These are phyloP conservation scores for Pyxicephalus adspersus DNA, from an alignment of 2,113 vertebrate genomes.

Conservation along the genomic window DNA sequence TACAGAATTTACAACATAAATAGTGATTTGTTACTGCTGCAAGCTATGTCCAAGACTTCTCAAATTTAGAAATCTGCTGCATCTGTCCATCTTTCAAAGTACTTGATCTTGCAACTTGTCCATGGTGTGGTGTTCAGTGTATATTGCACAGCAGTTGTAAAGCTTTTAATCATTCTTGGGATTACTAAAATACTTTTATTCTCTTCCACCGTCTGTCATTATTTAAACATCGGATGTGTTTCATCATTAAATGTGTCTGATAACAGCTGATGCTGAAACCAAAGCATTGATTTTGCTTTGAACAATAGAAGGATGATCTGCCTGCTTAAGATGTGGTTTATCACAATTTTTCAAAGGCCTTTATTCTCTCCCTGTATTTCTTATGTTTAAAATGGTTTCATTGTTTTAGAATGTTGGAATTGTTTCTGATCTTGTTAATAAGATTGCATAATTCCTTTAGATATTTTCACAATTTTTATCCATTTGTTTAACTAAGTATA, in stretches of 20 bases:
- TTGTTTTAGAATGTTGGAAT: conserved; percentile 16
- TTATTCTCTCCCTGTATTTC: conserved; percentile 34
- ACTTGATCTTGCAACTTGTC: conserved; percentile 29
- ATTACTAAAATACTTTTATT: conserved; percentile 52
- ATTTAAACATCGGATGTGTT: conserved; percentile 52
- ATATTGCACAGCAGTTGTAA: conserved; percentile 42
- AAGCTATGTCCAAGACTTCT: not conserved
- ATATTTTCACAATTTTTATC: not conserved
- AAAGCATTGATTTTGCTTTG: conserved; percentile 47
- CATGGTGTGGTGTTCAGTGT: conserved; percentile 26
- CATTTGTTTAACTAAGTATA: not conserved
- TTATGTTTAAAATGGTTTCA: conserved; percentile 8
- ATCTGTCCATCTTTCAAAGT: conserved; percentile 10
- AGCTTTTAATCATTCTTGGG: conserved; percentile 49
- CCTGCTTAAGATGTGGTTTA: conserved; percentile 38
- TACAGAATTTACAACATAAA: not conserved
- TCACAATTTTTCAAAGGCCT: not conserved
- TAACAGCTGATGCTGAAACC: conserved; percentile 39
- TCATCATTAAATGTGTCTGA: conserved; percentile 50
- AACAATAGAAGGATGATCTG: conserved; percentile 48
- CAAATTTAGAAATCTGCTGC: not conserved
- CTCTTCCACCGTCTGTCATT: conserved; percentile 33
- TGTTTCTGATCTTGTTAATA: not conserved
- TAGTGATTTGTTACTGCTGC: not conserved
- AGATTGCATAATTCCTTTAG: not conserved